Percentiles rank a stretch among this genome's conserved stretches.
These are phyloP conservation scores for Schizothorax lantsangensis DNA, from an alignment of 2,797 vertebrate species.

Conservation along the genomic window DNA sequence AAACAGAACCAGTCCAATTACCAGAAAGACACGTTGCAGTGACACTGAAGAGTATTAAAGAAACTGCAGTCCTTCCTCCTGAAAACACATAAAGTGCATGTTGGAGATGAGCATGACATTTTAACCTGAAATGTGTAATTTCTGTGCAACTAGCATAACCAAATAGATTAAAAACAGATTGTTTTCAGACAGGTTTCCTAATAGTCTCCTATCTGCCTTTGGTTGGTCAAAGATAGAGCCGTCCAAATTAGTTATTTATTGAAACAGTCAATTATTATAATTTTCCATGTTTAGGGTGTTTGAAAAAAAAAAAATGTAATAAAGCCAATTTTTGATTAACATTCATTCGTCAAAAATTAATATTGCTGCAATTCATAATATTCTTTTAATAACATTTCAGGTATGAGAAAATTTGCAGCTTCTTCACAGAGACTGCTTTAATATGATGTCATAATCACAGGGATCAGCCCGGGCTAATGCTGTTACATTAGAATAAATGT, in stretches of 20 bases:
- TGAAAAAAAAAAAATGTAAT: background rate
- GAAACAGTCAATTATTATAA: background rate
- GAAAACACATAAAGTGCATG: background rate
- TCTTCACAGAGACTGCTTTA: constrained; percentile 31
- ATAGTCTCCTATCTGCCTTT: background rate
- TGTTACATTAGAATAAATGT: constrained; percentile 50
- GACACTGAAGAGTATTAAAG: background rate
- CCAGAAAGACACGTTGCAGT: background rate
- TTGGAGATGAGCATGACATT: background rate
- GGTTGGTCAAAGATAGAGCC: background rate
- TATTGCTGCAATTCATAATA: constrained; percentile 12
- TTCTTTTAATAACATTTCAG: constrained; percentile 1
- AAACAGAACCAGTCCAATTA: background rate
- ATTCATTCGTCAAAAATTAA: background rate
- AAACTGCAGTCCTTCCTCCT: background rate
- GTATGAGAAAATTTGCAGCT: constrained; percentile 34
- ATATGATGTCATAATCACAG: constrained; percentile 37
- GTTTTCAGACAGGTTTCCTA: background rate
- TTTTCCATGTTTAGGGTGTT: background rate
- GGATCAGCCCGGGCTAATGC: constrained; percentile 39
- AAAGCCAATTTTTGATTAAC: background rate
- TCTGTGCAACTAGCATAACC: background rate
- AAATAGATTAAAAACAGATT: background rate
- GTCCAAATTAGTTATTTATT: background rate
- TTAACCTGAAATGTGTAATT: background rate